These are phyloP conservation scores for Prorops nasuta DNA, from an alignment of 1,140 invertebrate species.

Conservation along the genomic window DNA sequence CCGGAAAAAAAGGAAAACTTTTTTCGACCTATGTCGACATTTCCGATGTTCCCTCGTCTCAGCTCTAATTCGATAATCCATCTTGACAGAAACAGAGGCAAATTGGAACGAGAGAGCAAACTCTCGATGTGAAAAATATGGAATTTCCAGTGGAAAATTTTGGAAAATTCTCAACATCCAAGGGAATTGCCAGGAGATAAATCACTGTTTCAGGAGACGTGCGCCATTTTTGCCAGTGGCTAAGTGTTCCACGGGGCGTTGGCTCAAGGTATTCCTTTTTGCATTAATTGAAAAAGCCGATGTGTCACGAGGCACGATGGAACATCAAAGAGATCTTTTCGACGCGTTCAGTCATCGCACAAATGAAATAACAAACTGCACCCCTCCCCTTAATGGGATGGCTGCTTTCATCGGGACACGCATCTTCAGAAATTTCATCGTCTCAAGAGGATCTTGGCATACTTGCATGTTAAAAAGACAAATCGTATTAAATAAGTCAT, in stretches of 20 bases:
- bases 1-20: not conserved
- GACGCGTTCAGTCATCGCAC: conserved; percentile 23
- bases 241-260: conserved; percentile 19
- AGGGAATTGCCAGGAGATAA: too few relatives aligned
- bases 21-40: not conserved
- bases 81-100: too few relatives aligned
- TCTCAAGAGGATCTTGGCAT: too few relatives aligned
- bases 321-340: conserved; percentile 44
- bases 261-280: conserved; percentile 31
- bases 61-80: too few relatives aligned
- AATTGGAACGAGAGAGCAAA: too few relatives aligned
- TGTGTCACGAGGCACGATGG: conserved; percentile 26
- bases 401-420: conserved; percentile 16
- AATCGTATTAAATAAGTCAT: not conserved
- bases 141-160: too few relatives aligned
- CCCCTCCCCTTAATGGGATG: conserved; percentile 28
- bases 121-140: too few relatives aligned
- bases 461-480: too few relatives aligned
- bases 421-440: conserved; percentile 6
- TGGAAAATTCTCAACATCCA: too few relatives aligned
- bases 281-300: conserved; percentile 46
- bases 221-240: conserved; percentile 28
- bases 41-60: not conserved
- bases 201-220: conserved; percentile 1
- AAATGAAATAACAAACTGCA: conserved; percentile 42